Base-by-base conservation (phyloP, 2,113 vertebrate species). In the Megaceryle torquata region DNA sequence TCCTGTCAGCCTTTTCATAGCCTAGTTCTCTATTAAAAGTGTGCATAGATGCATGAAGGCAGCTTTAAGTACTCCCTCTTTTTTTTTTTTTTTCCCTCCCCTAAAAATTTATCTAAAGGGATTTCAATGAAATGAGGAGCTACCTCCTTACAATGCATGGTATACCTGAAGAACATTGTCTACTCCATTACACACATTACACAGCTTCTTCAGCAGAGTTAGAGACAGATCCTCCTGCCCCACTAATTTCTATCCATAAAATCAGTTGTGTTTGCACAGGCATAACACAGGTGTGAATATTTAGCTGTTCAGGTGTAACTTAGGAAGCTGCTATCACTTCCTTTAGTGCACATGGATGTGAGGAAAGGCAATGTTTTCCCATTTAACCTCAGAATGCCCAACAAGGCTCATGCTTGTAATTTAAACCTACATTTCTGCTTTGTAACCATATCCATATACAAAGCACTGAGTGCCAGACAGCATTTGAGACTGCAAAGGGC, bases 401-500 rank as follows among this genome's bases (percentile, higher is more conserved):
- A 13, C 43, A 44, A 48, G 60, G 7, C 11, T 82, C n/a, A 3
- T 11, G 8, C 10, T 93, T 28, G 18, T 44, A 68, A 35, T 82
- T 60, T 61, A 69, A 80, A 41, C 21, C 14, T 41, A 28, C 3
- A 6, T 10, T 77, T 60, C 16, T 53, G 57, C 5, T 57, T 60
- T 19, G 3, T 79, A 61, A 41, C 29, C 20, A 17, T 26, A 31
- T 1, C 25, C 4, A 44, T 8, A 9, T 0, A 0, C 18, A 43
- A 75, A 91, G 5, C 25, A n/a, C 2, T 35, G 33, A 48, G 33
- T 31, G 28, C 24, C 59, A 88, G 35, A 6, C 4, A 20, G 29
- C 0, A 0, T 48, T 60, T 28, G 17, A 48, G 26, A 53, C 16
- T 21, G 21, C 18, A 60, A 46, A 82, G 33, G 1, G 4, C 39